Evolutionary conservation across 1,140 invertebrate species (phyloP).

Genomic region (Lanistes nyassanus): DNA sequence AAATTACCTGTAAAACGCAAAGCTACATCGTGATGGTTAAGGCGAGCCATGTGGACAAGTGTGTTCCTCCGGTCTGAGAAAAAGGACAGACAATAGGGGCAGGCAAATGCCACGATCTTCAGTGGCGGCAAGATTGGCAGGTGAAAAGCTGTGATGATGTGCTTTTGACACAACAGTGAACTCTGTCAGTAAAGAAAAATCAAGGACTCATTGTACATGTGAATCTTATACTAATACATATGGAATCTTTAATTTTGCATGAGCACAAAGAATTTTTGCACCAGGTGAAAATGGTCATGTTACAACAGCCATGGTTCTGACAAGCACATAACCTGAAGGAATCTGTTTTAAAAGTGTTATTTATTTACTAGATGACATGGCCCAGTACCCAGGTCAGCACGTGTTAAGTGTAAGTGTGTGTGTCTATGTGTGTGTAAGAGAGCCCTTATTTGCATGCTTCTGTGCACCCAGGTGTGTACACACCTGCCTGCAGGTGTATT

Average conservation of each 20-base stretch:
- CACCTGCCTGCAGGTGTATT: not conserved
- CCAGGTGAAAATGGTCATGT: no score
- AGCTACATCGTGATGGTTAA: slow-evolving; percentile 7
- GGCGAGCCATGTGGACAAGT: slow-evolving; percentile 15
- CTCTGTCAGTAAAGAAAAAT: not conserved
- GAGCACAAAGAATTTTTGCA: not conserved
- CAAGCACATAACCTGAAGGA: no score
- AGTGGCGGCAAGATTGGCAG: slow-evolving; percentile 15
- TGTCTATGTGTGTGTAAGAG: slow-evolving; percentile 4
- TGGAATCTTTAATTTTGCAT: not conserved
- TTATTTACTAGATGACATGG: no score
- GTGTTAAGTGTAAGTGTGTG: slow-evolving; percentile 1
- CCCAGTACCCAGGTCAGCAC: not conserved
- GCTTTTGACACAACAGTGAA: slow-evolving; percentile 15
- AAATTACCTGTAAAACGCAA: slow-evolving; percentile 15
- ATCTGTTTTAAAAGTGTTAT: no score
- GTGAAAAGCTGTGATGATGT: slow-evolving; percentile 21
- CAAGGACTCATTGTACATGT: not conserved
- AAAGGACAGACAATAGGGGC: slow-evolving; percentile 23
- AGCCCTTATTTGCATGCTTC: not conserved
- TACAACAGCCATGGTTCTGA: no score
- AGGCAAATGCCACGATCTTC: slow-evolving; percentile 12
- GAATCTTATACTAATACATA: not conserved
- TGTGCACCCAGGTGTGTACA: not conserved
- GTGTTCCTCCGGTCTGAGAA: slow-evolving; percentile 6